Conservation (phyloP, 1,140 invertebrate genomes). For the Trichonephila clavipes region DNA sequence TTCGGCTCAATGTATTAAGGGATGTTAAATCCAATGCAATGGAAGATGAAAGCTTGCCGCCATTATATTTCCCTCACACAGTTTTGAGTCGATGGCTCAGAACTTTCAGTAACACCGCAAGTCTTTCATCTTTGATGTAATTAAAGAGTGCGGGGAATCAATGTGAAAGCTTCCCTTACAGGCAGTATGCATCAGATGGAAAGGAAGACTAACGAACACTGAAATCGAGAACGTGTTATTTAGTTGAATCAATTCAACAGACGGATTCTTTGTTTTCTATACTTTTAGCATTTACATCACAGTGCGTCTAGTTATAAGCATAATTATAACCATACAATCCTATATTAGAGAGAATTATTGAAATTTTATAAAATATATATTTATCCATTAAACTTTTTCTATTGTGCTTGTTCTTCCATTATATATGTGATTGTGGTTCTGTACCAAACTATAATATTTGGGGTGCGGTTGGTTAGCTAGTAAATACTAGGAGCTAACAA, state of each 20-base stretch:
- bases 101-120: background rate
- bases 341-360: too few relatives aligned
- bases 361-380: too few relatives aligned
- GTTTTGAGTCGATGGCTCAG: background rate
- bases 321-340: too few relatives aligned
- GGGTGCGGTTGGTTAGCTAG: too few relatives aligned
- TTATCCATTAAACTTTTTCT: too few relatives aligned
- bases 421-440: too few relatives aligned
- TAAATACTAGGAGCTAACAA: too few relatives aligned
- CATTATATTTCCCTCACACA: background rate
- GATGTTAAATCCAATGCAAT: background rate
- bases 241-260: background rate
- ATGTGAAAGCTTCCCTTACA: background rate
- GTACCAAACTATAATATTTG: too few relatives aligned
- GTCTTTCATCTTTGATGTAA: constrained; percentile 28
- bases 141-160: background rate
- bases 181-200: background rate
- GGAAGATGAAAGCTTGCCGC: background rate
- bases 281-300: background rate
- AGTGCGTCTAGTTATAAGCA: too few relatives aligned
- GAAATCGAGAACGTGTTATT: background rate
- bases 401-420: too few relatives aligned
- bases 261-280: background rate
- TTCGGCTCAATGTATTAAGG: background rate
- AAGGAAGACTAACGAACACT: background rate